phyloP scores from a whole-genome alignment of 2,113 vertebrate species.

The Istiophorus platypterus region DNA sequence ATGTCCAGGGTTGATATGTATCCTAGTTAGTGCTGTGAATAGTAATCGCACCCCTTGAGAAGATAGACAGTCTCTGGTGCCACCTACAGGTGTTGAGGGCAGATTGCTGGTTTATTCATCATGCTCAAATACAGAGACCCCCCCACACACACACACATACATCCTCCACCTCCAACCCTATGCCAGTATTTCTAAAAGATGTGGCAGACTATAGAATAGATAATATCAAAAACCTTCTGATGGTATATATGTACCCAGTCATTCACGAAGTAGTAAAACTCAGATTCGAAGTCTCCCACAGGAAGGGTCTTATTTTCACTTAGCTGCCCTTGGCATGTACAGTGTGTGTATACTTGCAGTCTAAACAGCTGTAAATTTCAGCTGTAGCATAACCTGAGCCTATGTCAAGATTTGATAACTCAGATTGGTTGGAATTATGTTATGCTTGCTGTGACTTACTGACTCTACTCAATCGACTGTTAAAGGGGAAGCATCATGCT shows the following conservation, averaged over 20 bases:
- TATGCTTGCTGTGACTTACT: constrained; percentile 69
- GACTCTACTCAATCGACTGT: constrained; percentile 71
- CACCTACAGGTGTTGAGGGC: constrained; percentile 56
- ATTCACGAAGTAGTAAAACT: constrained; percentile 50
- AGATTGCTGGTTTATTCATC: constrained; percentile 18
- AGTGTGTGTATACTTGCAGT: constrained; percentile 59
- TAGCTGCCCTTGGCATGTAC: constrained; percentile 31
- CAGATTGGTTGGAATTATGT: constrained; percentile 81
- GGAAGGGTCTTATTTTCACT: constrained; percentile 46
- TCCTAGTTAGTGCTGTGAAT: constrained; percentile 68
- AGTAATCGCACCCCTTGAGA: constrained; percentile 46
- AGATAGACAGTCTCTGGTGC: constrained; percentile 75
- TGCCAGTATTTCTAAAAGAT: too few relatives aligned
- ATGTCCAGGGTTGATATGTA: constrained; percentile 59
- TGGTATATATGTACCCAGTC: constrained; percentile 52
- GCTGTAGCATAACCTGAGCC: constrained; percentile 48
- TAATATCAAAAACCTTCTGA: constrained; percentile 35
- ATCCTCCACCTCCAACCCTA: too few relatives aligned
- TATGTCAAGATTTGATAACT: constrained; percentile 78
- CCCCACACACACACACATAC: too few relatives aligned
- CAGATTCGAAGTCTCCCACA: constrained; percentile 39
- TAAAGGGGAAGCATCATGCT: constrained; percentile 58
- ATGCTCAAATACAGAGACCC: constrained; percentile 37
- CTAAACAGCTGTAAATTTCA: constrained; percentile 77
- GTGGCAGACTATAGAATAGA: constrained; percentile 35